phyloP scores from a whole-genome alignment of 2,888 invertebrate species.

The Polydrusus cervinus region DNA sequence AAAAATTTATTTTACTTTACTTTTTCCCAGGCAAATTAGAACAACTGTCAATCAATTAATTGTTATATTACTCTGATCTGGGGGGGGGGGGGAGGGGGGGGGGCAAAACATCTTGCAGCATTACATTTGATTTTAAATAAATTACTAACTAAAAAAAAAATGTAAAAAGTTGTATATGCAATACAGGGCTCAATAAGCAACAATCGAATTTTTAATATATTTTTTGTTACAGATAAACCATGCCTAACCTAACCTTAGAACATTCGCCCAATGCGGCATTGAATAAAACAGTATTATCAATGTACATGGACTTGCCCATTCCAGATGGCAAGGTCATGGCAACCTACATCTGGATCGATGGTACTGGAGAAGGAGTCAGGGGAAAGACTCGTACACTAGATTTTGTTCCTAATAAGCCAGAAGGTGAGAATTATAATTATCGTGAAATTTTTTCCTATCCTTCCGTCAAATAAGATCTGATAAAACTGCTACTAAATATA shows the following conservation, averaged over 20 bases:
- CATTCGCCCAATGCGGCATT: conserved; percentile 89
- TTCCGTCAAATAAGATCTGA: too few species aligned
- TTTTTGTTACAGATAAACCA: conserved; percentile 44
- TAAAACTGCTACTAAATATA: too few species aligned
- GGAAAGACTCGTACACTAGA: conserved; percentile 92
- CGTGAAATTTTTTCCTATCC: too few species aligned
- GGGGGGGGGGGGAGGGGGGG: too few species aligned
- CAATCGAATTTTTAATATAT: too few species aligned
- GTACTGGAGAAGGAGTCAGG: conserved; percentile 89
- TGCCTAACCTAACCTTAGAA: conserved; percentile 73
- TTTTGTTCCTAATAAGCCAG: conserved; percentile 84
- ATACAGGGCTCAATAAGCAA: too few species aligned
- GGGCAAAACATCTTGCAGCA: too few species aligned
- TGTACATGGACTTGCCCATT: conserved; percentile 85
- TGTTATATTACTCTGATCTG: not conserved
- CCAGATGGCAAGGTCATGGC: conserved; percentile 86
- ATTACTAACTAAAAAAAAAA: too few species aligned
- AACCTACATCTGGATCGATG: conserved; percentile 96
- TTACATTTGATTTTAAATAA: too few species aligned
- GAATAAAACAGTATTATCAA: conserved; percentile 82
- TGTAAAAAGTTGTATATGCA: too few species aligned
- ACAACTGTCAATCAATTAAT: not conserved
- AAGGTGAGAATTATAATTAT: conserved; percentile 77
- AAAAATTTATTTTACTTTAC: too few species aligned
- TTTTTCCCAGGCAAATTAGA: not conserved